Conservation (phyloP, 1,140 invertebrate genomes). For the Philotrypesis tridentata region DNA sequence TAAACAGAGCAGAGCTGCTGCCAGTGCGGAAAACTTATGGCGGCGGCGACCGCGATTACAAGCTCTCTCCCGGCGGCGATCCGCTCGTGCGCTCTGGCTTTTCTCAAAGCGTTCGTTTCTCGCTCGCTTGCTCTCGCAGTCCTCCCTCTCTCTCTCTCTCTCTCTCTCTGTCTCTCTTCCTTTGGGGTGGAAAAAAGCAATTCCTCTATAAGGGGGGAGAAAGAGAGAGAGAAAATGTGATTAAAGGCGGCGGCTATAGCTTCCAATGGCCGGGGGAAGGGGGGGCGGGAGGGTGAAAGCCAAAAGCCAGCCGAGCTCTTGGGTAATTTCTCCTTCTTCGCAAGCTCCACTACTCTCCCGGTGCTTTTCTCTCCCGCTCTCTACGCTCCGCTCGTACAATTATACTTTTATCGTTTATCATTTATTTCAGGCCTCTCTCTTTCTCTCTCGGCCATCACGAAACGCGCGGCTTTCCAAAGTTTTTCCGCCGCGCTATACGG, state of each 20-base stretch:
- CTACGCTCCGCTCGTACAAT: conserved; percentile 33
- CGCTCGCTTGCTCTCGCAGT: background rate
- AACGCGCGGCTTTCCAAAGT: conserved; percentile 17
- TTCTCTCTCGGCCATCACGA: background rate
- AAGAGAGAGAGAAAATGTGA: conserved; percentile 39
- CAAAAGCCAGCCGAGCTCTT: background rate
- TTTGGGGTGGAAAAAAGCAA: conserved; percentile 45
- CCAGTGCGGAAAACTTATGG: conserved; percentile 26
- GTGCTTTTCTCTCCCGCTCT: conserved; percentile 12
- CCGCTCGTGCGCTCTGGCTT: conserved; percentile 17
- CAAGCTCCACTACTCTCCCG: background rate
- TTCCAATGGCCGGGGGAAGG: background rate
- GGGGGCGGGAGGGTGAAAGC: conserved; percentile 1
- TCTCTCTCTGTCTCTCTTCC: conserved; percentile 8
- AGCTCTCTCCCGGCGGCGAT: conserved; percentile 22
- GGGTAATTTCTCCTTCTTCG: conserved; percentile 31
- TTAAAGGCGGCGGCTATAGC: conserved; percentile 21
- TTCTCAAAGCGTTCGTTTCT: conserved; percentile 32
- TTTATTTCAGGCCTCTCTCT: conserved; percentile 32
- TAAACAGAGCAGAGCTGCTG: conserved; percentile 18
- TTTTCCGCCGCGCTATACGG: conserved; percentile 13
- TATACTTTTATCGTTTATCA: conserved; percentile 46
- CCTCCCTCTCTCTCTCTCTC: background rate
- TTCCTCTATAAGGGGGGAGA: conserved; percentile 5
- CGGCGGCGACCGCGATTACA: conserved; percentile 10